These are phyloP conservation scores for Acanthosepion lycidas DNA, from an alignment of 2,888 invertebrate species.

Conservation along the genomic window DNA sequence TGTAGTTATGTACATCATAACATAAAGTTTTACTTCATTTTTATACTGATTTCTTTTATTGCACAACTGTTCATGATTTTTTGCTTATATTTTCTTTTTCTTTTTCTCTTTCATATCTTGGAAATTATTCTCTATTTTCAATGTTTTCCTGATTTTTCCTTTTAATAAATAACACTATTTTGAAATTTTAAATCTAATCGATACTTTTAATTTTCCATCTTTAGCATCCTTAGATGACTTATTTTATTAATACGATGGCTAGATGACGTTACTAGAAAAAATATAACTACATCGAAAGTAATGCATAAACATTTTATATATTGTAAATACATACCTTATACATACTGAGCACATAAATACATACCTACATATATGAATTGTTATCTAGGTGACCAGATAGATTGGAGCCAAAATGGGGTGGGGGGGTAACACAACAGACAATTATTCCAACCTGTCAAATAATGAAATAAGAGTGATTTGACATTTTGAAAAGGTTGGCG, in stretches of 20 bases:
- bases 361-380: neutral
- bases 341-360: neutral
- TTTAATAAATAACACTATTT: neutral
- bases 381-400: constrained; percentile 11
- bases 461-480: constrained; percentile 33
- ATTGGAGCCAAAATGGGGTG: neutral
- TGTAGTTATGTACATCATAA: no score
- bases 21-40: no score
- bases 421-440: neutral
- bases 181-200: neutral
- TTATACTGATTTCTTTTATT: no score
- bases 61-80: neutral
- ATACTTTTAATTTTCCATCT: neutral
- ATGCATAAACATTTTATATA: neutral
- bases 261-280: neutral
- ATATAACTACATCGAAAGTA: neutral
- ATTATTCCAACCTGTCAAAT: constrained; percentile 21
- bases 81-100: neutral
- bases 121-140: neutral
- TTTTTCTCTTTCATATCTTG: neutral
- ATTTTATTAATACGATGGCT: neutral
- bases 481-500: constrained; percentile 33
- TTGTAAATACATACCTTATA: no score
- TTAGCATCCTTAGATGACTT: neutral
- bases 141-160: neutral